These are phyloP conservation scores for Columbina picui DNA, from an alignment of 2,113 vertebrate species.

Conservation along the genomic window DNA sequence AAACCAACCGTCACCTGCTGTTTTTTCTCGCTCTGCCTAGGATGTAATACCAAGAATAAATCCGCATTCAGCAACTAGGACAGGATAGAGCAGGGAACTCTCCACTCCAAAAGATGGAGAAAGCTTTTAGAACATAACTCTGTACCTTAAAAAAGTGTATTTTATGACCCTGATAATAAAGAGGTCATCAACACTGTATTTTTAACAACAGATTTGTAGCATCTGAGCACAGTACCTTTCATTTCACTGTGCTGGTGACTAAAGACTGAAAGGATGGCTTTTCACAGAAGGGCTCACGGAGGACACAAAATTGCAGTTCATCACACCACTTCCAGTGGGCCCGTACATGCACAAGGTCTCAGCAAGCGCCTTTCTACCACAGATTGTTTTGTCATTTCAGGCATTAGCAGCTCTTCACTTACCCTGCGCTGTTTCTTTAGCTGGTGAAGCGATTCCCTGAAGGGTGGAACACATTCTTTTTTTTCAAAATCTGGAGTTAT, in stretches of 20 bases:
- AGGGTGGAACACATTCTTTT: constrained; percentile 85
- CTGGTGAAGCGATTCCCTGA: constrained; percentile 83
- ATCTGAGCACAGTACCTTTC: neutral
- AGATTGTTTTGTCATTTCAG: neutral
- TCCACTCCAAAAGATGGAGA: neutral
- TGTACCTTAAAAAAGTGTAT: fast-evolving
- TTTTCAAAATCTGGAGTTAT: constrained; percentile 94
- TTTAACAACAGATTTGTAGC: neutral
- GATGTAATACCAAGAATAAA: constrained; percentile 43
- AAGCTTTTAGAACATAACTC: neutral
- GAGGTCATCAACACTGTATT: neutral
- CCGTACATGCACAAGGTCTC: neutral
- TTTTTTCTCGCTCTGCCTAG: constrained; percentile 87
- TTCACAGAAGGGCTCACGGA: neutral
- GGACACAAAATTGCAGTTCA: neutral
- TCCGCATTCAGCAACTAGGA: neutral
- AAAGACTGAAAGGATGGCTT: neutral
- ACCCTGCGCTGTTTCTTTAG: constrained; percentile 88
- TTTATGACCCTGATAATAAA: neutral
- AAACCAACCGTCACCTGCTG: constrained; percentile 92
- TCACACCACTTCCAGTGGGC: neutral
- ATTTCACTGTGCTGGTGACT: neutral
- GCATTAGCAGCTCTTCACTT: constrained; percentile 42
- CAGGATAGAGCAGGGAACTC: neutral
- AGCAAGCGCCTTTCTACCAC: neutral